phyloP scores from a whole-genome alignment of 2,113 vertebrate species.

The Polypterus bichir region DNA sequence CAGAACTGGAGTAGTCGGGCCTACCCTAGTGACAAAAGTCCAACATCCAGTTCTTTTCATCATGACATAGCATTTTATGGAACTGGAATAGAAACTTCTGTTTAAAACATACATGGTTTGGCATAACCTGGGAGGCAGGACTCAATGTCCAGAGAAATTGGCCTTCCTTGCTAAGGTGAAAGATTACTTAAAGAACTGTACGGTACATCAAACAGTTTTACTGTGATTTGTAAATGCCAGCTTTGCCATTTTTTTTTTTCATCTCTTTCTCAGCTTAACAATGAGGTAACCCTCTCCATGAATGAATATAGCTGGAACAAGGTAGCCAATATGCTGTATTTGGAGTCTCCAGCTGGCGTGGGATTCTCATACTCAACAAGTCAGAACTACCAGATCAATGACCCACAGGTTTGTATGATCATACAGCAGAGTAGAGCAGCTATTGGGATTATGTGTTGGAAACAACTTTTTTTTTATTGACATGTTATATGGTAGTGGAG shows the following conservation, averaged over 20 bases:
- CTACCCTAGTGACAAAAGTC: too few species aligned
- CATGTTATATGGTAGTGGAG: background rate
- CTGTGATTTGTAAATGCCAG: background rate
- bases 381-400: slow-evolving; percentile 14
- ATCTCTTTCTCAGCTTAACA: slow-evolving; percentile 12
- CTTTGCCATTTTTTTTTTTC: background rate
- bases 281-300: slow-evolving; percentile 18
- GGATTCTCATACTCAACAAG: slow-evolving; percentile 18
- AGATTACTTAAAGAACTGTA: too few species aligned
- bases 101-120: too few species aligned
- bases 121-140: too few species aligned
- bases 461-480: background rate
- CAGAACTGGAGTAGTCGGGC: too few species aligned
- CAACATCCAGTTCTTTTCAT: too few species aligned
- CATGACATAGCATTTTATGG: too few species aligned
- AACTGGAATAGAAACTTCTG: too few species aligned
- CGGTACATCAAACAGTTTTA: too few species aligned
- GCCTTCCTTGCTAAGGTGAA: too few species aligned
- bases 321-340: slow-evolving; percentile 20
- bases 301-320: slow-evolving; percentile 22
- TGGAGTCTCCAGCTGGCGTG: slow-evolving; percentile 19
- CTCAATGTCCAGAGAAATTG: too few species aligned
- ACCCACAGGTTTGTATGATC: slow-evolving; percentile 16
- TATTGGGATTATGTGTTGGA: background rate
- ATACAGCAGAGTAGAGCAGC: background rate